Conservation (phyloP, 2,113 vertebrate species). For the Phaetusa simplex region DNA sequence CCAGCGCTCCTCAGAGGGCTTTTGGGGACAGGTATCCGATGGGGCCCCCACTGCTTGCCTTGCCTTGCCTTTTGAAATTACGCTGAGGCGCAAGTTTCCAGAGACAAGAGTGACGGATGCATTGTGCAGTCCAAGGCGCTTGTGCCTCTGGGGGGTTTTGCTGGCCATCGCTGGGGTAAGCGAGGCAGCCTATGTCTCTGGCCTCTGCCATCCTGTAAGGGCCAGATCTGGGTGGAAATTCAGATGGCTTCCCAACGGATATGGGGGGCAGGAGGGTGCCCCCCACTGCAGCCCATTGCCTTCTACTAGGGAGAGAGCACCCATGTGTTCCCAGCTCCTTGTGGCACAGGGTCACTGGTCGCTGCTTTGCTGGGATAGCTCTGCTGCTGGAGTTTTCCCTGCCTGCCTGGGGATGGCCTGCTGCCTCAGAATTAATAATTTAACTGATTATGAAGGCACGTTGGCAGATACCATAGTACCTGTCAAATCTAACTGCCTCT, state of each 20-base stretch:
- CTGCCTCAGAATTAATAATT: constrained; percentile 63
- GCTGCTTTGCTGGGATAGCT: background rate
- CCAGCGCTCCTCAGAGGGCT: background rate
- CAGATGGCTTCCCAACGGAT: background rate
- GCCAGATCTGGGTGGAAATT: background rate
- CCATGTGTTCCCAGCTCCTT: background rate
- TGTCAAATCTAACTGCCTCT: constrained; percentile 69
- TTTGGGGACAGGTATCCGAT: background rate
- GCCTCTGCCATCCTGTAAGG: background rate
- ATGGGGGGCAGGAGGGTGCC: background rate
- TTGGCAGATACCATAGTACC: constrained; percentile 63
- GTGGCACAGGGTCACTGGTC: background rate
- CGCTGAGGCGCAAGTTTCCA: background rate
- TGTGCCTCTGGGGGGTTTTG: background rate
- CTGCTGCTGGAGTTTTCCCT: background rate
- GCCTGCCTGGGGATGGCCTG: background rate
- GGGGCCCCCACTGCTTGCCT: rapidly evolving
- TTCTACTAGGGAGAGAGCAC: background rate
- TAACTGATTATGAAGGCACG: constrained; percentile 49
- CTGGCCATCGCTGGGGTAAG: background rate
- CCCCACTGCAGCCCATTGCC: background rate
- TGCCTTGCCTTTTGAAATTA: background rate
- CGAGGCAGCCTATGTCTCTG: rapidly evolving
- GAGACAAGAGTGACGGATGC: rapidly evolving
- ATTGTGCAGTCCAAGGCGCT: rapidly evolving